These are phyloP conservation scores for Hypolimnas misippus DNA, from an alignment of 2,888 invertebrate genomes.

Conservation along the genomic window DNA sequence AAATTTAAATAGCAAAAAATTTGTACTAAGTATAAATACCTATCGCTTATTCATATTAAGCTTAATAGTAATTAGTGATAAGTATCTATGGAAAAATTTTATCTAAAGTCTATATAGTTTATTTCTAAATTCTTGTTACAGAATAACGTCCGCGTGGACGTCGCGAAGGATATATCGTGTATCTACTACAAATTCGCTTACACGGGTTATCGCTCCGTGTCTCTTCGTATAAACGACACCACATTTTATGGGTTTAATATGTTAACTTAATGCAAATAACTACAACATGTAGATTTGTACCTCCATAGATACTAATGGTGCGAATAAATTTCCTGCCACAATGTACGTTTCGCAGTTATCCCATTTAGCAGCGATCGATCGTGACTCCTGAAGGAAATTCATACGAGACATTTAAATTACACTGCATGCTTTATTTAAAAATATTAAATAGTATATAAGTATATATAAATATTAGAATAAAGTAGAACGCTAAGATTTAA, in stretches of 20 bases:
- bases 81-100: no score
- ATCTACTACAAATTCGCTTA: slow-evolving; percentile 8
- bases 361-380: slow-evolving; percentile 39
- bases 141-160: not conserved
- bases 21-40: not conserved
- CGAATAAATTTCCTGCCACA: slow-evolving; percentile 53
- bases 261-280: slow-evolving; percentile 75
- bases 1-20: not conserved
- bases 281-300: slow-evolving; percentile 54
- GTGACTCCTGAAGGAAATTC: slow-evolving; percentile 34
- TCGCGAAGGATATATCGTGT: not conserved
- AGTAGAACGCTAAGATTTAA: not conserved
- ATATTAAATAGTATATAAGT: not conserved
- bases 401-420: slow-evolving; percentile 19
- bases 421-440: not conserved
- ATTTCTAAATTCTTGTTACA: not conserved
- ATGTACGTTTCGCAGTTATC: slow-evolving; percentile 41
- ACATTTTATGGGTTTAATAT: slow-evolving; percentile 69
- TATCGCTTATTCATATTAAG: no score
- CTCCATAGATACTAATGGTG: slow-evolving; percentile 51
- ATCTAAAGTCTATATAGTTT: no score
- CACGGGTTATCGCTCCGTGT: slow-evolving; percentile 50
- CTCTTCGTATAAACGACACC: slow-evolving; percentile 62
- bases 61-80: no score
- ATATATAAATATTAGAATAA: not conserved